Evolutionary conservation across 2,113 vertebrate genomes (phyloP).

Genomic region (Excalfactoria chinensis): DNA sequence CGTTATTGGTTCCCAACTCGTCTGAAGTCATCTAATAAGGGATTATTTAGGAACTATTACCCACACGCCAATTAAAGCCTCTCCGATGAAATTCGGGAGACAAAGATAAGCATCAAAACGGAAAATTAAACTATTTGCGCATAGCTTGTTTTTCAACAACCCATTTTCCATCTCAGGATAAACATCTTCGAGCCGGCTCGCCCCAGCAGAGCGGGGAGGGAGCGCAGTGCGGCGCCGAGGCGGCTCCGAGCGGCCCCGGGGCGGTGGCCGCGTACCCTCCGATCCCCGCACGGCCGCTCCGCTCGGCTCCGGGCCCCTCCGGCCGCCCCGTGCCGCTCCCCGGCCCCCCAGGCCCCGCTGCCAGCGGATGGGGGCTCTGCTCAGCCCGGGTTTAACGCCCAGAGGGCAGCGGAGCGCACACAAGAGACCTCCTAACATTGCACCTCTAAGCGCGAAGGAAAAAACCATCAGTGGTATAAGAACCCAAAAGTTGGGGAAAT

Average conservation of each 20-base stretch:
- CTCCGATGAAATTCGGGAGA: constrained; percentile 64
- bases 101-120: constrained; percentile 67
- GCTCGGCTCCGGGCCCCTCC: neutral
- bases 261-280: neutral
- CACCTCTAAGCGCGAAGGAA: neutral
- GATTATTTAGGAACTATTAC: constrained; percentile 64
- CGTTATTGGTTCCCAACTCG: constrained; percentile 66
- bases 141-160: constrained; percentile 63
- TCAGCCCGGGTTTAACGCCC: neutral
- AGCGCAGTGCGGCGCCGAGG: neutral
- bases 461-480: neutral
- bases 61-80: constrained; percentile 64
- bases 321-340: neutral
- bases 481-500: constrained; percentile 4
- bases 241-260: neutral
- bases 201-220: constrained; percentile 43
- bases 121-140: constrained; percentile 67
- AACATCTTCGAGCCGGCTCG: constrained; percentile 31
- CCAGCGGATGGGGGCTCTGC: neutral
- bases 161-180: constrained; percentile 61
- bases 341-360: neutral
- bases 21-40: constrained; percentile 69
- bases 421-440: neutral
- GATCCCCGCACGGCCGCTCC: neutral
- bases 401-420: neutral